These are phyloP conservation scores for Drosophila kokeensis DNA, from an alignment of 2,888 invertebrate species.

Conservation along the genomic window DNA sequence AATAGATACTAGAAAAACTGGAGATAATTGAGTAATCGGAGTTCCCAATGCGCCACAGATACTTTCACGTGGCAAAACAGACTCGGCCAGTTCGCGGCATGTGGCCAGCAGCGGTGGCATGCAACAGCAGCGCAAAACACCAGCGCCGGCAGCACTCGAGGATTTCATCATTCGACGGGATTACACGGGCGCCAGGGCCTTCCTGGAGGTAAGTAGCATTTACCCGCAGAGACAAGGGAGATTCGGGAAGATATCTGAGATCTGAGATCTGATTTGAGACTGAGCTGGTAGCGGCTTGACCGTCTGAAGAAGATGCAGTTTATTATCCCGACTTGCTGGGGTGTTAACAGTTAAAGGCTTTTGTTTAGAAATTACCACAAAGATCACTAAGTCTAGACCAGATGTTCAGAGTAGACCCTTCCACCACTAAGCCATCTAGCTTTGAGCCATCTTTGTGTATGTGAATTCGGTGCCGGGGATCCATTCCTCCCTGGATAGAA, in stretches of 20 bases:
- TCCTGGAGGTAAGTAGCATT: constrained; percentile 91
- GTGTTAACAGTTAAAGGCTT: neutral
- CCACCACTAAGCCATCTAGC: too few relatives aligned
- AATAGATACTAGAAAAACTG: constrained; percentile 18
- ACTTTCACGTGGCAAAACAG: constrained; percentile 93
- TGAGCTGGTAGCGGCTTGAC: too few relatives aligned
- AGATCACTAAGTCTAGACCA: neutral
- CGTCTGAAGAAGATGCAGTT: neutral
- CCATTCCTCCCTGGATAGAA: too few relatives aligned
- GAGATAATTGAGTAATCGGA: constrained; percentile 32
- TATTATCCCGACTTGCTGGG: neutral
- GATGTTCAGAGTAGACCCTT: neutral
- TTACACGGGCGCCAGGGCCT: constrained; percentile 96
- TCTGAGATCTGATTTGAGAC: too few relatives aligned
- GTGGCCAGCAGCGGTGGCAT: constrained; percentile 59
- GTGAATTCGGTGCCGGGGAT: too few relatives aligned
- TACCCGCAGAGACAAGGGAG: neutral
- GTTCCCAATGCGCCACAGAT: constrained; percentile 87
- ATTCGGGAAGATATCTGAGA: too few relatives aligned
- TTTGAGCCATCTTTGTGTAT: too few relatives aligned
- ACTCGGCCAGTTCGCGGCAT: constrained; percentile 86
- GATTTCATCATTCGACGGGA: constrained; percentile 95
- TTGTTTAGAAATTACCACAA: neutral
- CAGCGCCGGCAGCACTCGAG: constrained; percentile 91
- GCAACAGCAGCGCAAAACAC: constrained; percentile 83